phyloP scores from a whole-genome alignment of 2,888 invertebrate genomes.

The Melolontha melolontha region DNA sequence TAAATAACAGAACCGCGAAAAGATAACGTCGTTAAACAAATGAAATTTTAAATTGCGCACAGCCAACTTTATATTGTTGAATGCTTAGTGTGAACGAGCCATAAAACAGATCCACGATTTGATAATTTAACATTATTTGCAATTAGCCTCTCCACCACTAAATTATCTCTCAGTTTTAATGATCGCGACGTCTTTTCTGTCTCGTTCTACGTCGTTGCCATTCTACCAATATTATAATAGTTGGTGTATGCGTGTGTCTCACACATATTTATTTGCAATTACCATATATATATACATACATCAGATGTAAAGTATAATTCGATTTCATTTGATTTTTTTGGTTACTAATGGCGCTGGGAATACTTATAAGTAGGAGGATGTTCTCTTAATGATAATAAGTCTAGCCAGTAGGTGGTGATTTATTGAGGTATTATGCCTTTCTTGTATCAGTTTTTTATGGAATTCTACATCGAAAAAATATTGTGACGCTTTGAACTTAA shows the following conservation, averaged over 20 bases:
- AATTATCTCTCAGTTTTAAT: slow-evolving; percentile 49
- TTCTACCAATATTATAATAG: neutral
- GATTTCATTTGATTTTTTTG: slow-evolving; percentile 15
- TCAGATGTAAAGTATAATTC: neutral
- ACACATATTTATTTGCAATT: slow-evolving; percentile 11
- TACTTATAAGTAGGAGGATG: too few species aligned
- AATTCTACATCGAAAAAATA: too few species aligned
- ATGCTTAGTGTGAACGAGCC: slow-evolving; percentile 53
- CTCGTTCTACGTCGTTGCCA: neutral
- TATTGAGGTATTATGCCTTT: too few species aligned
- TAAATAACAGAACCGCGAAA: slow-evolving; percentile 50
- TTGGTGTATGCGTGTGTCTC: slow-evolving; percentile 20
- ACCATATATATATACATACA: slow-evolving; percentile 17
- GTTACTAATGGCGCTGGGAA: too few species aligned
- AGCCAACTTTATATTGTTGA: slow-evolving; percentile 52
- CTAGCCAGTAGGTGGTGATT: too few species aligned
- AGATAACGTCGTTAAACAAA: slow-evolving; percentile 54
- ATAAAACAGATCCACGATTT: slow-evolving; percentile 56
- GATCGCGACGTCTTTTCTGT: slow-evolving; percentile 32
- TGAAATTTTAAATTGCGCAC: slow-evolving; percentile 53
- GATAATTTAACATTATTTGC: slow-evolving; percentile 60
- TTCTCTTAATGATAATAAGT: too few species aligned
- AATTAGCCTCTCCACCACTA: slow-evolving; percentile 57
- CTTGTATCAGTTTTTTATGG: too few species aligned
- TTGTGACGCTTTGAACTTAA: too few species aligned